Evolutionary conservation across 2,113 vertebrate species (phyloP).

Genomic region (Eulemur rufifrons): DNA sequence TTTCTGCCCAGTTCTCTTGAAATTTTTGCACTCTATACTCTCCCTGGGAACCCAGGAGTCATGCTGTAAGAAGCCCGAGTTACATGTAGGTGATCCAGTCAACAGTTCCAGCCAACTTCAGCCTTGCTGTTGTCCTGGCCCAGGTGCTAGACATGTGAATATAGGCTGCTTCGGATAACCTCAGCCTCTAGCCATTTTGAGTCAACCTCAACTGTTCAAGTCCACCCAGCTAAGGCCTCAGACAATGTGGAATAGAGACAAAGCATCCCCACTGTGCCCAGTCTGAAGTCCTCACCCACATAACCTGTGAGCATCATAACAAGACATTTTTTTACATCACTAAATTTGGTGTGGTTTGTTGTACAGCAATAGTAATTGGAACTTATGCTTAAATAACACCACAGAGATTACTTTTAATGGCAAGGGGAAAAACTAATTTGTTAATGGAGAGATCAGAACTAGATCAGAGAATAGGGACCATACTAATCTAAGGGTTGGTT

Average conservation of each 20-base stretch:
- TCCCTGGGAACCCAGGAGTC: background rate
- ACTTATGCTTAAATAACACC: background rate
- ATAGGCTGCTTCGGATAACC: conserved; percentile 13
- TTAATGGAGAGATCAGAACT: background rate
- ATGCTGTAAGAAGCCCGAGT: background rate
- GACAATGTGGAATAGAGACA: background rate
- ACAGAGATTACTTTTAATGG: background rate
- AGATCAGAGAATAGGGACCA: background rate
- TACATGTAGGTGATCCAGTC: background rate
- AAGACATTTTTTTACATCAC: conserved; percentile 1
- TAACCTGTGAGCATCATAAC: background rate
- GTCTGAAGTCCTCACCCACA: background rate
- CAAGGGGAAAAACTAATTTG: conserved; percentile 30
- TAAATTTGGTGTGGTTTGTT: background rate
- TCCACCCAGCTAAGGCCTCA: background rate
- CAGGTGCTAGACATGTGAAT: background rate
- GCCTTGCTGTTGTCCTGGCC: background rate
- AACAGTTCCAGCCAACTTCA: background rate
- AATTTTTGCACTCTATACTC: background rate
- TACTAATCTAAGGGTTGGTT: background rate
- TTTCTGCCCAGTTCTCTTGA: background rate
- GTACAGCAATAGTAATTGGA: background rate
- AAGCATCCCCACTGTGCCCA: background rate
- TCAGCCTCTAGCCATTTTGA: background rate
- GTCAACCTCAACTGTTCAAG: background rate